Evolutionary conservation across 2,113 vertebrate genomes (phyloP).

Genomic region (Zootoca vivipara): DNA sequence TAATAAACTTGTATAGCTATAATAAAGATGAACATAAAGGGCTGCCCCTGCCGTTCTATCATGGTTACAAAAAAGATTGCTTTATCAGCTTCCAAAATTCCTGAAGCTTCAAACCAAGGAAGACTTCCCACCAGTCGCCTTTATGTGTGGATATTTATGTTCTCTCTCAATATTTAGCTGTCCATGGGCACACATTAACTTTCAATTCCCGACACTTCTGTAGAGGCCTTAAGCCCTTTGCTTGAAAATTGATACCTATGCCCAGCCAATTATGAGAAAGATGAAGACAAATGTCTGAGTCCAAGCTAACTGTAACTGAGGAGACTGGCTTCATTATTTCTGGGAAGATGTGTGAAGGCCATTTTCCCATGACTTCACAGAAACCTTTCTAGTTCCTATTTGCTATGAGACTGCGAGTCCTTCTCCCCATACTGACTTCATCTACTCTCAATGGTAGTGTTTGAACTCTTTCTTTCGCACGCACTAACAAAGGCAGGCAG

Average conservation of each 20-base stretch:
- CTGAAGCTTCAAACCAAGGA: background rate
- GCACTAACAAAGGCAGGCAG: background rate
- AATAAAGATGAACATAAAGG: background rate
- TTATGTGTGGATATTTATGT: background rate
- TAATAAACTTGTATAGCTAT: slow-evolving; percentile 8
- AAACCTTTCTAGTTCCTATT: background rate
- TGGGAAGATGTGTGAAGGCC: slow-evolving; percentile 8
- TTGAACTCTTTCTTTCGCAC: background rate
- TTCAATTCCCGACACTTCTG: background rate
- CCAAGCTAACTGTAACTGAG: slow-evolving; percentile 25
- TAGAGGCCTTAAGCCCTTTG: background rate
- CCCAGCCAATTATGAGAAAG: slow-evolving; percentile 4
- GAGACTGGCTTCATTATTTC: slow-evolving; percentile 19
- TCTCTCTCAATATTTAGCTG: background rate
- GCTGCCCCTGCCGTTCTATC: background rate
- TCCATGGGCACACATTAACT: background rate
- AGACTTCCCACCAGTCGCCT: background rate
- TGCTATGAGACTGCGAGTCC: slow-evolving; percentile 1
- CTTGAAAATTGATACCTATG: slow-evolving; percentile 4
- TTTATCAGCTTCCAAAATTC: background rate
- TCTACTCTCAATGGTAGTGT: background rate
- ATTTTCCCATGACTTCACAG: background rate
- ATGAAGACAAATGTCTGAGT: background rate
- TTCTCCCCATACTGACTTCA: slow-evolving; percentile 12
- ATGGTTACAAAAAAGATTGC: background rate